A percentile compares a stretch with the other conserved stretches of the same genome.
Conservation (phyloP, 2,888 invertebrate species). For the Chorisops tibialis region DNA sequence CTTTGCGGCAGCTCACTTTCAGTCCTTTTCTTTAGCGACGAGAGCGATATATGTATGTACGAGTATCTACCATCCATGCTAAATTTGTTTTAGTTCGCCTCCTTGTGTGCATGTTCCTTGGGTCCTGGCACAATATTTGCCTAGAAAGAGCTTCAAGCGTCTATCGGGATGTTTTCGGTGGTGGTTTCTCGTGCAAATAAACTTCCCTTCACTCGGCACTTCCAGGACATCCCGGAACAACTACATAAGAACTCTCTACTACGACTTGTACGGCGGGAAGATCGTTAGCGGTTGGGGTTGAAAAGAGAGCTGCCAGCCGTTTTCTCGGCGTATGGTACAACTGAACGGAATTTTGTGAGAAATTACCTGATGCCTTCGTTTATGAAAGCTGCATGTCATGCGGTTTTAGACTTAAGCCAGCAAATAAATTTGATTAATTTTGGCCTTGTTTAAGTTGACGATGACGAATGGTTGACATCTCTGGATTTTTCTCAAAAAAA, state of each 20-base stretch:
- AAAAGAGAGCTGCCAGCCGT: too few species aligned
- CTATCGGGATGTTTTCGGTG: neutral
- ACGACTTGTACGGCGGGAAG: too few species aligned
- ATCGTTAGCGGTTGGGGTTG: too few species aligned
- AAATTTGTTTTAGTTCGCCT: neutral
- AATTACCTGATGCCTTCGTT: constrained; percentile 32
- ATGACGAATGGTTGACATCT: constrained; percentile 33
- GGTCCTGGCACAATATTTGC: constrained; percentile 25
- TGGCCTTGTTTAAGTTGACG: constrained; percentile 31
- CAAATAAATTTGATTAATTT: constrained; percentile 33
- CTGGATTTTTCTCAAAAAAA: constrained; percentile 24
- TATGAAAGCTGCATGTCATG: constrained; percentile 32
- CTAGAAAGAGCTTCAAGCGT: constrained; percentile 23
- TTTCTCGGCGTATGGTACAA: neutral
- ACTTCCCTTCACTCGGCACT: neutral
- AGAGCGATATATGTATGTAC: too few species aligned
- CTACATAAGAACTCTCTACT: neutral
- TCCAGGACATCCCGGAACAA: neutral
- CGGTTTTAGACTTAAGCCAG: constrained; percentile 33
- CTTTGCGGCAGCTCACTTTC: constrained; percentile 9
- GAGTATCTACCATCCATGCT: neutral
- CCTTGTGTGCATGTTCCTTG: neutral
- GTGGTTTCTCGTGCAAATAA: neutral
- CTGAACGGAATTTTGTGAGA: constrained; percentile 27
- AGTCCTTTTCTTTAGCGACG: neutral